Base-by-base conservation (phyloP, 2,797 vertebrate species). In the Anguilla pacifica region DNA sequence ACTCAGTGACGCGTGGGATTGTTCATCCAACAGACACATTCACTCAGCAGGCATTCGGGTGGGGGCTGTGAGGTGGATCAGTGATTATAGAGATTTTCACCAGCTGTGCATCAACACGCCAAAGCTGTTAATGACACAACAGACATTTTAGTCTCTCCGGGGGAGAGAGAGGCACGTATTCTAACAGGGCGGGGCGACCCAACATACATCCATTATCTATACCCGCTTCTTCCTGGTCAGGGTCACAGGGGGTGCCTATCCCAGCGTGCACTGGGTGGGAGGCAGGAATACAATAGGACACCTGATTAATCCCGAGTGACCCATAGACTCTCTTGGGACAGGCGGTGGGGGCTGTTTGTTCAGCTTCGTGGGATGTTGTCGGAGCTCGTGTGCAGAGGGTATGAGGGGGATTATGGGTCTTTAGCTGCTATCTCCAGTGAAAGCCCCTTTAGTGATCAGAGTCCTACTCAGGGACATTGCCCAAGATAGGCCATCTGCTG, bases 401-500 rank as follows among this genome's bases (percentile, higher is more conserved):
- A 13, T 28, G 3, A 11, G 11, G 61, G 61, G 25, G 19, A 85
- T 91, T 89, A 87, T 39, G 46, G 61, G 49, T 53, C 39, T 83
- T 88, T 89, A 87, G 28, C 51, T 70, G 28, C 84, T 31, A 79
- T 74, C 84, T 70, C 86, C 64, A 31, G 43, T 55, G 84, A 22
- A 88, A 83, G 85, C 59, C 88, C 77, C 57, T 39, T 83, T 85
- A 57, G 17, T 46, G 51, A 85, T 61, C 19, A 28, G 51, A 22
- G 28, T 87, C 86, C 25, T 85, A 35, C 55, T 35, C 64, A 51
- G 61, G 57, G 87, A 79, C 86, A 49, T 87, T n/a, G 46, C 43
- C 67, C 70, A n/a, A 46, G 57, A n/a, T 79, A 46, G 39, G 86
- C 43, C 88, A 86, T 84, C 74, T 89, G 85, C 88, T 57, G 55